Evolutionary conservation across 2,888 invertebrate species (phyloP), one percentile per base, ranked within the genome.

Genomic region (Lucinisca nassula): DNA sequence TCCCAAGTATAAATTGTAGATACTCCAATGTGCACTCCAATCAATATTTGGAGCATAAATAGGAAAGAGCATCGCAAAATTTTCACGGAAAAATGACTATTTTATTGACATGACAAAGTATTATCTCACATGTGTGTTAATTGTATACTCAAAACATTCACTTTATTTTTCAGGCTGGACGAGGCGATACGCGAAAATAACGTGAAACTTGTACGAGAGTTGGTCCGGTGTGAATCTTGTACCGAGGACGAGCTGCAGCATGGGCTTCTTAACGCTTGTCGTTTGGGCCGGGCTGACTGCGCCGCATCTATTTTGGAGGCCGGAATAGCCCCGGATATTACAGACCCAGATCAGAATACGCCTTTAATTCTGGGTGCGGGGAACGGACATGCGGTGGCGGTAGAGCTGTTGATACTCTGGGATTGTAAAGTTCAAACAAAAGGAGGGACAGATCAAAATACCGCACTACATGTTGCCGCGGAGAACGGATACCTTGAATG

Each of bases 381-480:
- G 37, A 87, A 90, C 14, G 94, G 94, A 4, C 93, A 94, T 73
- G 77, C 88, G 6, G 90, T 82, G 1, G 90, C 94, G 8, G 92
- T 95, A 1, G 92, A 94, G 40, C 88, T 94, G 10, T 90, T 95
- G 14, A 55, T 94, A 6, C 87, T 93, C 6, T 94, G 94, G 93
- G 93, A 93, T 32, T 93, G 94, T 88, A 90, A 94, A 75, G 89
- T 94, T 0, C 88, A 88, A 24, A 73, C 89, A 21, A 87, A 85
- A 32, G 90, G 92, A 10, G 94, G 94, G 3, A 88, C 92, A 1
- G 89, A 92, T 17, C 92, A 91, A 24, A 93, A 94, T 78, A 93
- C 94, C 0, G 93, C 95, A 10, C 91, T 95, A 12, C 95, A 95
- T 86, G 89, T 92, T 45, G 95, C 95, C 12, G 94, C 95, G 8